Evolutionary conservation across 2,888 invertebrate genomes (phyloP).

Genomic region (Himalopsyche kuldschensis): DNA sequence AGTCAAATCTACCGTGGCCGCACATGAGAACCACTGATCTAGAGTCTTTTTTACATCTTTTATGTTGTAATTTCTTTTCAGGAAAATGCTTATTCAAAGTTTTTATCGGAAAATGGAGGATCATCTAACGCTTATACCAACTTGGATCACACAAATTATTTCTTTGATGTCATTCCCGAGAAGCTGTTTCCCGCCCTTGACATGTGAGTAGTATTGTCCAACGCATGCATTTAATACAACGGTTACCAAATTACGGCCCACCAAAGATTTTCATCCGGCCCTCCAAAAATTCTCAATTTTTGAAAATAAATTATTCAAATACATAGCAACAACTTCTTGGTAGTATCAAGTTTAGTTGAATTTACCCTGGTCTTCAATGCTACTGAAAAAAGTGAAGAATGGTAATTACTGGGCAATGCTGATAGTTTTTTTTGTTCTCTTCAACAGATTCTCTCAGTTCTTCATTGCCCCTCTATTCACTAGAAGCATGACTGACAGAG

Average conservation of each 20-base stretch:
- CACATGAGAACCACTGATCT: too few relatives aligned
- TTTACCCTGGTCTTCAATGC: too few relatives aligned
- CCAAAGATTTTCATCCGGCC: too few relatives aligned
- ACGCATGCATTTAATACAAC: too few relatives aligned
- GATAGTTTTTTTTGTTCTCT: neutral
- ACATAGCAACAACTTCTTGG: too few relatives aligned
- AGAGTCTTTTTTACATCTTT: too few relatives aligned
- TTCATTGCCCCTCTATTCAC: constrained; percentile 93
- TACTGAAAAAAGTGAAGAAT: too few relatives aligned
- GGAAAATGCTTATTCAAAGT: constrained; percentile 91
- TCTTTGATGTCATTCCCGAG: constrained; percentile 89
- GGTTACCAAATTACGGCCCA: too few relatives aligned
- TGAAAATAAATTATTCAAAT: too few relatives aligned
- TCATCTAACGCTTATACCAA: constrained; percentile 91
- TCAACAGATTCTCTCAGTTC: constrained; percentile 88
- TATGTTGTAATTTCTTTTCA: constrained; percentile 39
- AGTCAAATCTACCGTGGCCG: too few relatives aligned
- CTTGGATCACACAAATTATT: constrained; percentile 89
- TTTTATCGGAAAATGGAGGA: constrained; percentile 88
- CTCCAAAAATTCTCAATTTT: too few relatives aligned
- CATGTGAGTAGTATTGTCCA: constrained; percentile 65
- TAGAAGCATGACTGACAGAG: constrained; percentile 86
- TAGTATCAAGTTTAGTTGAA: too few relatives aligned
- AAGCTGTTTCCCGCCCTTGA: constrained; percentile 80
- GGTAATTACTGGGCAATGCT: neutral